phyloP scores from a whole-genome alignment of 2,888 invertebrate species.

The Diarsia dahlii region DNA sequence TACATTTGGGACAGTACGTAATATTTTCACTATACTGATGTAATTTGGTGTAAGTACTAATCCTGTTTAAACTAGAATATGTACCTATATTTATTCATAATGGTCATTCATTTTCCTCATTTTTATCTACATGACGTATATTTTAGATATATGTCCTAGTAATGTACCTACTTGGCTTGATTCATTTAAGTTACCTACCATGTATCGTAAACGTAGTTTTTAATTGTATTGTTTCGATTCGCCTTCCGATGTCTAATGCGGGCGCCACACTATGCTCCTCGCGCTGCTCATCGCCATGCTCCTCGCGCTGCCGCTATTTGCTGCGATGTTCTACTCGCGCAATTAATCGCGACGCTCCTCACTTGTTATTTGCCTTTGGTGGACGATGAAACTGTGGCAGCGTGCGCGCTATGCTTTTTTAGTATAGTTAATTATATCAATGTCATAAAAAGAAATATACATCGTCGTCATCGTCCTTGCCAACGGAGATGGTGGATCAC shows the following conservation, averaged over 20 bases:
- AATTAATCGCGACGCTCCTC: too few species aligned
- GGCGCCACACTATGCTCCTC: too few species aligned
- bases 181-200: slow-evolving; percentile 10
- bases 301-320: too few species aligned
- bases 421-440: too few species aligned
- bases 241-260: slow-evolving; percentile 15
- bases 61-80: slow-evolving; percentile 28
- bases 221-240: slow-evolving; percentile 37
- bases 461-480: too few species aligned
- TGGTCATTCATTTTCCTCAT: slow-evolving; percentile 19
- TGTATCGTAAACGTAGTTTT: slow-evolving; percentile 28
- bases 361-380: too few species aligned
- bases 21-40: slow-evolving; percentile 15
- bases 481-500: too few species aligned
- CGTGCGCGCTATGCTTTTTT: too few species aligned
- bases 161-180: slow-evolving; percentile 28
- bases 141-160: slow-evolving; percentile 24
- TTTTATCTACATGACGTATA: slow-evolving; percentile 18
- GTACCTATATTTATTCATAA: slow-evolving; percentile 16
- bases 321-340: too few species aligned
- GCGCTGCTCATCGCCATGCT: too few species aligned
- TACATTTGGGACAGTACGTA: slow-evolving; percentile 54
- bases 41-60: slow-evolving; percentile 48
- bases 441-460: too few species aligned
- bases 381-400: too few species aligned